Conservation (phyloP, 1,140 invertebrate species). For the Spodoptera litura region DNA sequence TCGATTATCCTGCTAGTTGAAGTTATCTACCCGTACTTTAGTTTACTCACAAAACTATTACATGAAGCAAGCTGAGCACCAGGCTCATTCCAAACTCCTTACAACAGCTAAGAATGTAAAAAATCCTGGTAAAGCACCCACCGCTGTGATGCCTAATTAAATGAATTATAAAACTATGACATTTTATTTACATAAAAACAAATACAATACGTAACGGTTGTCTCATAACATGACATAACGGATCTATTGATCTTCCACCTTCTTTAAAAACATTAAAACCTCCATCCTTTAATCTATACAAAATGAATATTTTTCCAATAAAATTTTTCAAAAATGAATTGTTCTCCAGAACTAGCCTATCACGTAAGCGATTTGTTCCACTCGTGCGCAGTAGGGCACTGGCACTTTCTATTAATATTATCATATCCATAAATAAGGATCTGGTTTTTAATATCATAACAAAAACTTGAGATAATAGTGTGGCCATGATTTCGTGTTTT, state of each 20-base stretch:
- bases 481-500: slow-evolving; percentile 50
- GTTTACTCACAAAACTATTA: too few relatives aligned
- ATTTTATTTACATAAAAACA: slow-evolving; percentile 2
- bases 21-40: too few relatives aligned
- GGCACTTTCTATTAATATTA: slow-evolving; percentile 80
- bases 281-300: slow-evolving; percentile 18
- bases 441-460: slow-evolving; percentile 57
- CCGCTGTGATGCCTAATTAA: neutral
- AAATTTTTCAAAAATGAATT: slow-evolving; percentile 59
- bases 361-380: slow-evolving; percentile 76
- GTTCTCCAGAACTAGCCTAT: slow-evolving; percentile 60
- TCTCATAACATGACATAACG: neutral
- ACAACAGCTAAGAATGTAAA: too few relatives aligned
- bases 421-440: slow-evolving; percentile 73
- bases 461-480: slow-evolving; percentile 43
- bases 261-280: slow-evolving; percentile 42
- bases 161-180: slow-evolving; percentile 2
- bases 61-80: too few relatives aligned
- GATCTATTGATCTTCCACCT: slow-evolving; percentile 1
- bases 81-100: too few relatives aligned
- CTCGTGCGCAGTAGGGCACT: slow-evolving; percentile 73
- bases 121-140: too few relatives aligned
- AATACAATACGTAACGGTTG: slow-evolving; percentile 22
- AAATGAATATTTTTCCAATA: slow-evolving; percentile 52
- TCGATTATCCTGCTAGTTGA: too few relatives aligned